A percentile compares a stretch with the other conserved stretches of the same genome.
Evolutionary conservation across 2,113 vertebrate species (phyloP).

Genomic region (Sebastes schlegelii): DNA sequence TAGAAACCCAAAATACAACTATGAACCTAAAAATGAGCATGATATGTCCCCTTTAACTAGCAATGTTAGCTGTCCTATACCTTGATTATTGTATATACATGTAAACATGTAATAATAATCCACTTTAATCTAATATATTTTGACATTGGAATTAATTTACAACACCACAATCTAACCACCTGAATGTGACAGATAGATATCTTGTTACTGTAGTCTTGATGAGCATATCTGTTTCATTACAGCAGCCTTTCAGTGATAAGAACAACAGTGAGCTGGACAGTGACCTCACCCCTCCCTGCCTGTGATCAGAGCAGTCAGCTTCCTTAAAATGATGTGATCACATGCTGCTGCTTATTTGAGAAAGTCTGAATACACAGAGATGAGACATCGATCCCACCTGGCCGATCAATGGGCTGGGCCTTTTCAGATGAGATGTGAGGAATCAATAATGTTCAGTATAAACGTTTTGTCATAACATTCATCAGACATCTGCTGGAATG

Average conservation of each 20-base stretch:
- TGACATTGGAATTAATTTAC: conserved; percentile 4
- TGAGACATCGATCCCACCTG: conserved; percentile 78
- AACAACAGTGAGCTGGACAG: conserved; percentile 35
- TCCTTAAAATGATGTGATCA: conserved; percentile 73
- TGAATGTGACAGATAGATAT: conserved; percentile 21
- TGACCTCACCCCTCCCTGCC: conserved; percentile 42
- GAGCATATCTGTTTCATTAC: conserved; percentile 46
- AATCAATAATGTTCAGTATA: conserved; percentile 74
- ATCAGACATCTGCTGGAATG: conserved; percentile 65
- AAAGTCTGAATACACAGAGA: conserved; percentile 77
- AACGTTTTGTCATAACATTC: conserved; percentile 75
- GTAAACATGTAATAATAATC: conserved; percentile 1
- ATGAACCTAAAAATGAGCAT: too few relatives aligned
- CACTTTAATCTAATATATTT: background rate
- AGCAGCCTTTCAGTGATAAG: conserved; percentile 46
- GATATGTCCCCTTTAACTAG: too few relatives aligned
- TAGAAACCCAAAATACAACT: too few relatives aligned
- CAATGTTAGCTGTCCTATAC: background rate
- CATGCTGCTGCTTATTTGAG: conserved; percentile 68
- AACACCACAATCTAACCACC: conserved; percentile 2
- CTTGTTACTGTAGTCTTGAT: conserved; percentile 22
- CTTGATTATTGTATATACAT: background rate
- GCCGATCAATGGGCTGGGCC: conserved; percentile 61
- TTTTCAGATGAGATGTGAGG: conserved; percentile 61
- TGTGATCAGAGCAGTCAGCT: conserved; percentile 52